Base-by-base conservation (phyloP, 2,113 vertebrate genomes). In the Poecilia latipinna region DNA sequence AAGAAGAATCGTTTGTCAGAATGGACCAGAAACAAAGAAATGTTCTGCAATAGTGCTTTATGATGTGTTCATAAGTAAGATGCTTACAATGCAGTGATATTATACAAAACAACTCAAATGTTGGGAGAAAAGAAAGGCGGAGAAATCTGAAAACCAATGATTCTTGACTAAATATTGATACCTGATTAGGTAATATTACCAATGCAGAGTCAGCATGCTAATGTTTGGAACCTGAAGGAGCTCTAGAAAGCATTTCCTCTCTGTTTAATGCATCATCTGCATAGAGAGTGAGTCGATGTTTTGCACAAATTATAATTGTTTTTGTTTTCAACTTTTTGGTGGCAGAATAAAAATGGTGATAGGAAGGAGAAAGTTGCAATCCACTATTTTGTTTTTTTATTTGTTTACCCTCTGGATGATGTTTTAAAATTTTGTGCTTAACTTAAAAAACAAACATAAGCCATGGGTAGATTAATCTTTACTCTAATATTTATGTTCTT, bases 1-100 rank as follows among this genome's bases (percentile, higher is more conserved):
- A 73, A 65, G 44, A 35, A 73, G 35, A 70, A 68, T 72, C 66
- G 70, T 63, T 81, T 79, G 79, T 81, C 72, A 68, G 29, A 35
- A 77, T 1, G 70, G 77, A 65, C n/a, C 65, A 67, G 74, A 54
- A 79, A 54, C 65, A 79, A 54, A 24, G 19, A 54, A 57, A 57
- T 10, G 19, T 22, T 24, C 1, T 57, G 8, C 35, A 37, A 37
- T 3, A 37, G 10, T 37, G 35, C 11, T 37, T 37, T 37, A 37
- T 10, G 35, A 37, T 10, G 35, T 37, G 35, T 11, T 37, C 35
- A 37, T 10, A 10, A 37, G 35, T 37, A 37, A 54, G 4, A 24
- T 1, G n/a, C 51, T 54, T 54, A 57, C 24, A 57, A 57, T 57
- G 8, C 8, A n/a, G 51, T 22, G 8, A 54, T 54, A 19, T 19